Evolutionary conservation across 2,113 vertebrate species (phyloP).

Genomic region (Ramphastos sulfuratus): DNA sequence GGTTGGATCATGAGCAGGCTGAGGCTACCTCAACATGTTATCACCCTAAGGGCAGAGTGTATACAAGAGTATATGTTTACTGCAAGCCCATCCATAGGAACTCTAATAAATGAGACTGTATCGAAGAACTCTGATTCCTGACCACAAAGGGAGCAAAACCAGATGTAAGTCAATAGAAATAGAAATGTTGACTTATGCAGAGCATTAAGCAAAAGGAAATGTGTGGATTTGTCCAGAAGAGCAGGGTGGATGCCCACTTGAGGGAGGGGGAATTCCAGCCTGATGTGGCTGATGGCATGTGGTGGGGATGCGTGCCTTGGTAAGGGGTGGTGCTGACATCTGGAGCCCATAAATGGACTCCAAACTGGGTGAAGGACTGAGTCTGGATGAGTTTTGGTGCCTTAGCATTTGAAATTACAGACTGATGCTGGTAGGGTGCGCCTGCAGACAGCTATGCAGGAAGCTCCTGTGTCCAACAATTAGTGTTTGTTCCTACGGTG

Average conservation of each 20-base stretch:
- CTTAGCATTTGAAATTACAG: not conserved
- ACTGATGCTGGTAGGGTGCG: not conserved
- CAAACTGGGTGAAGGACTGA: not conserved
- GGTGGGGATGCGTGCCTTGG: not conserved
- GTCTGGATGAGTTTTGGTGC: not conserved
- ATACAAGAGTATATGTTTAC: fast-evolving
- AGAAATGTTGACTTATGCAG: not conserved
- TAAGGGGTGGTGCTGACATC: not conserved
- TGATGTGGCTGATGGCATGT: fast-evolving
- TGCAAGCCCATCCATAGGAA: not conserved
- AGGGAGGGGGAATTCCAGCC: not conserved
- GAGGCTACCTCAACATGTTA: not conserved
- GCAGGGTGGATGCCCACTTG: not conserved
- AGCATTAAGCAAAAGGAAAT: not conserved
- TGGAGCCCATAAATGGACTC: not conserved
- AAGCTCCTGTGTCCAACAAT: not conserved
- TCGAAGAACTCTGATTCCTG: not conserved
- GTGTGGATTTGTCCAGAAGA: not conserved
- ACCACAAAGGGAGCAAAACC: not conserved
- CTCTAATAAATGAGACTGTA: not conserved
- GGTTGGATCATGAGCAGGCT: not conserved
- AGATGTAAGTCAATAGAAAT: not conserved
- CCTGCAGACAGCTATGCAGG: not conserved
- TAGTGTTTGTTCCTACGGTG: not conserved
- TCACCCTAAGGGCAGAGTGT: not conserved